Evolutionary conservation across 2,888 invertebrate genomes (phyloP), one percentile per base, ranked within the genome.

Genomic region (Chloromyia formosa): DNA sequence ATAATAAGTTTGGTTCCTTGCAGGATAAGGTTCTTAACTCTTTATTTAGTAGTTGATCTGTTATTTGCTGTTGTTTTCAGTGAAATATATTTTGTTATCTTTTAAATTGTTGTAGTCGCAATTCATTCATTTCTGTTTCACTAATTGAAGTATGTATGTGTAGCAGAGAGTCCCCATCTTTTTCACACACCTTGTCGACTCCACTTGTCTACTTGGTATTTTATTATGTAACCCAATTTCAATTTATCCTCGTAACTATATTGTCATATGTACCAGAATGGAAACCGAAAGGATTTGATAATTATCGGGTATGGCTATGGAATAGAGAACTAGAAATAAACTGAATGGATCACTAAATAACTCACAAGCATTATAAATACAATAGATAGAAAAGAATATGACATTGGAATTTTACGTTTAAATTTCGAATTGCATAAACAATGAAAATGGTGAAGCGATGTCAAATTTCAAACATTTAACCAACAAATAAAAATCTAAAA

Each of bases 331-430:
- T n/a, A 16, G 10, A 16, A 10, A 16, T 12, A 16, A 16, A 10
- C 4, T 53, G 14, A 16, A 14, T 4, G 53, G 27, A 35, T 35
- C 27, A 35, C 27, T 35, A 35, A 35, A 35, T 35, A 35, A 35
- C 27, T 35, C 27, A n/a, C n/a, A n/a, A n/a, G n/a, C n/a, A n/a
- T n/a, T n/a, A n/a, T n/a, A n/a, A n/a, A n/a, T n/a, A 35, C 10
- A 16, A 56, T 56, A 56, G 56, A 56, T 56, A 56, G 56, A 56
- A n/a, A 56, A 20, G 16, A 16, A 53, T n/a, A 53, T n/a, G 53
- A 10, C 56, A 56, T 56, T 56, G 56, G 56, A 56, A 56, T 18
- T 56, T 56, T 20, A 7, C 27, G 27, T 20, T 20, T 56, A 1
- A 20, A 18, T 20, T 16, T 20, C 14, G 16, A 56, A 7, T 20